Evolutionary conservation across 1,140 invertebrate species (phyloP).

Genomic region (Leptoteleia sp.): DNA sequence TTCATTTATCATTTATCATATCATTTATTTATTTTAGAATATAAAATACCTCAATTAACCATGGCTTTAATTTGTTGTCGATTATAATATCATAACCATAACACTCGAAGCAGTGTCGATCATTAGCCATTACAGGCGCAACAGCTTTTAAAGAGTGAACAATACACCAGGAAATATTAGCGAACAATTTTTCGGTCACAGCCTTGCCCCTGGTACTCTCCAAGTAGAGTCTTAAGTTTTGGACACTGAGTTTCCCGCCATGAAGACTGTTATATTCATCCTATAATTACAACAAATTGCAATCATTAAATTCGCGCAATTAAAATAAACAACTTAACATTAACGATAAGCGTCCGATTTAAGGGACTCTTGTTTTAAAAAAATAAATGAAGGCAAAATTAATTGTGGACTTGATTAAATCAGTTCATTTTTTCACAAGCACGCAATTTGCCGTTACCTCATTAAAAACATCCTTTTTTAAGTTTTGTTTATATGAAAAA

Average conservation of each 20-base stretch:
- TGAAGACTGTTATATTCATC: slow-evolving; percentile 97
- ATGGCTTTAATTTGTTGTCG: slow-evolving; percentile 91
- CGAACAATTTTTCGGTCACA: slow-evolving; percentile 91
- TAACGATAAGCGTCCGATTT: slow-evolving; percentile 1
- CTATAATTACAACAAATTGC: slow-evolving; percentile 76
- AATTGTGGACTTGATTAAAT: slow-evolving; percentile 29
- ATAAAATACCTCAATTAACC: slow-evolving; percentile 87
- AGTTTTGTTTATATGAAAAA: slow-evolving; percentile 22
- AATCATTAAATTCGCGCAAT: not conserved
- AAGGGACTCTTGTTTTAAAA: slow-evolving; percentile 6
- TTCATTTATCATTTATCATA: too few species aligned
- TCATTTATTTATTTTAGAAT: slow-evolving; percentile 14
- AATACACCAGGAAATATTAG: slow-evolving; percentile 94
- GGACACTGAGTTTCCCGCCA: slow-evolving; percentile 96
- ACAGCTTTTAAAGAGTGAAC: slow-evolving; percentile 92
- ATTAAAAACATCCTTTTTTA: slow-evolving; percentile 38
- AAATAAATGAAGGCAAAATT: slow-evolving; percentile 16
- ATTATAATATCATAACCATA: slow-evolving; percentile 94
- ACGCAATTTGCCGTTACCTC: slow-evolving; percentile 21
- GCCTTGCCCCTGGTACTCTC: slow-evolving; percentile 94
- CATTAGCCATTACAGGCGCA: slow-evolving; percentile 87
- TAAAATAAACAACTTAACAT: not conserved
- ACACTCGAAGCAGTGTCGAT: slow-evolving; percentile 91
- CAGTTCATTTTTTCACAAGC: slow-evolving; percentile 5
- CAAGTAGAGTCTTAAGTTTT: slow-evolving; percentile 94